Evolutionary conservation across 2,797 vertebrate genomes (phyloP).

Genomic region (Oryzias sinensis): DNA sequence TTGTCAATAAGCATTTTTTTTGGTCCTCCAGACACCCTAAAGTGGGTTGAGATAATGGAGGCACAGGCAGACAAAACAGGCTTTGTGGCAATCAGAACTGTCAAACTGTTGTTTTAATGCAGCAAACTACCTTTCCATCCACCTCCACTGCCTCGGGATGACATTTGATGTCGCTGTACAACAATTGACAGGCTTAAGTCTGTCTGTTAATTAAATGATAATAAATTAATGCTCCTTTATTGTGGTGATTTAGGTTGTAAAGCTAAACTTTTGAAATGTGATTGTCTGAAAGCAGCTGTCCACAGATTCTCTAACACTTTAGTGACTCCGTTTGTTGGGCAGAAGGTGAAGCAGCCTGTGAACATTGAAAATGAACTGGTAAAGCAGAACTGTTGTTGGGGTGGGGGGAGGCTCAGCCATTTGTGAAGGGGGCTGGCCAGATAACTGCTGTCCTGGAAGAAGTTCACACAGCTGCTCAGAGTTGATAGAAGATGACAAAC

Average conservation of each 20-base stretch:
- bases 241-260: neutral
- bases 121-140: neutral
- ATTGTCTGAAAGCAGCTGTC: conserved; percentile 18
- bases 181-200: neutral
- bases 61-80: neutral
- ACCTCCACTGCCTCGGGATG: neutral
- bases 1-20: neutral
- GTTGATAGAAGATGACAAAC: conserved; percentile 66
- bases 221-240: neutral
- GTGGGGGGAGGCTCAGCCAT: conserved; percentile 15
- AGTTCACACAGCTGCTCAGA: conserved; percentile 45
- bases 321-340: conserved; percentile 13
- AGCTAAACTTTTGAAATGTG: conserved; percentile 22
- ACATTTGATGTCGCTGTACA: neutral
- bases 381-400: conserved; percentile 40
- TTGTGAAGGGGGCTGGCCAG: conserved; percentile 16
- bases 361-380: conserved; percentile 46
- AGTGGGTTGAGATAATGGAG: neutral
- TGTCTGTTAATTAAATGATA: neutral
- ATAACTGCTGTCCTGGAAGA: conserved; percentile 34
- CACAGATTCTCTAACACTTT: no score
- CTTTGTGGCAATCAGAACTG: neutral
- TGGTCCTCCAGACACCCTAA: neutral
- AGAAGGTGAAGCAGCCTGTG: conserved; percentile 35
- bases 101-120: neutral